phyloP scores from a whole-genome alignment of 2,113 vertebrate species.

The Mustela lutreola region DNA sequence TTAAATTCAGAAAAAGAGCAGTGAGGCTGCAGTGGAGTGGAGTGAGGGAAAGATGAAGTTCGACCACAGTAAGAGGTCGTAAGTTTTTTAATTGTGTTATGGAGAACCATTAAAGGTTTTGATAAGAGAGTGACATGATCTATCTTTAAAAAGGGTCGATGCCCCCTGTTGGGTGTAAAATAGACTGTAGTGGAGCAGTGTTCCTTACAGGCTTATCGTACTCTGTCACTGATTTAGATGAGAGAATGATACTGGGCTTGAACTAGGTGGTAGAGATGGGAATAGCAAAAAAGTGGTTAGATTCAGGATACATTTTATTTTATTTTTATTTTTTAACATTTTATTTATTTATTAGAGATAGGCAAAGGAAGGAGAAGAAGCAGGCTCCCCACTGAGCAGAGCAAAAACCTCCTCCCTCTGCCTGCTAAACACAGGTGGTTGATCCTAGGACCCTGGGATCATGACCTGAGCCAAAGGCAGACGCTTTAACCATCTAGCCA shows the following conservation, averaged over 20 bases:
- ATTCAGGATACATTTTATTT: constrained; percentile 9
- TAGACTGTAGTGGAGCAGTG: background rate
- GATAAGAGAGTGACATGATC: background rate
- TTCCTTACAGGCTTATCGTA: background rate
- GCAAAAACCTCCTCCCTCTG: too few relatives aligned
- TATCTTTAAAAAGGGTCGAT: background rate
- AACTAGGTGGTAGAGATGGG: background rate
- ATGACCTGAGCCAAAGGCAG: too few relatives aligned
- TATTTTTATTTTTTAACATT: too few relatives aligned
- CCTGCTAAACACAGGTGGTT: too few relatives aligned
- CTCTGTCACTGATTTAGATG: background rate
- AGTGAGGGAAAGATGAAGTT: background rate
- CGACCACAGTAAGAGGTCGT: background rate
- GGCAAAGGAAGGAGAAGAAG: too few relatives aligned
- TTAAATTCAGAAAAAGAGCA: background rate
- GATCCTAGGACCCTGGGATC: too few relatives aligned
- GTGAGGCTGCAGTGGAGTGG: background rate
- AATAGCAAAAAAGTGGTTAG: constrained; percentile 19
- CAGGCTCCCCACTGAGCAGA: too few relatives aligned
- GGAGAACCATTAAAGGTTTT: background rate
- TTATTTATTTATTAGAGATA: too few relatives aligned
- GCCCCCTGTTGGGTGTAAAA: background rate
- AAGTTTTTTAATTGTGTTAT: background rate
- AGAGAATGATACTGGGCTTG: background rate
- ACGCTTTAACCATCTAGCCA: background rate